Evolutionary conservation across 2,797 vertebrate genomes (phyloP).

Genomic region (Sebastes minor): DNA sequence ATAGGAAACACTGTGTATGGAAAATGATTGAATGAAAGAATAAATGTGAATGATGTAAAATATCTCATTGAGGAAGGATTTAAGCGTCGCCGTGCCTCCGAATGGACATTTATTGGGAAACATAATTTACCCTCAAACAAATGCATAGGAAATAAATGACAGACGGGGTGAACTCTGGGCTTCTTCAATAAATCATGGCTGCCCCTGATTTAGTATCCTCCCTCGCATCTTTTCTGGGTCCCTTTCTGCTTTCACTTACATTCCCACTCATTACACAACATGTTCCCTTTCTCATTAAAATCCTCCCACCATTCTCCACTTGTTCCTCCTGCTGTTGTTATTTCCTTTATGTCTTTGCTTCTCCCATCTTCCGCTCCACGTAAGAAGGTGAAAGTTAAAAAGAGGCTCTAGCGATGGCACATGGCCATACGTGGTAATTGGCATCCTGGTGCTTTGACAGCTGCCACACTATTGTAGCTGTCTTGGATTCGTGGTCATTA

Average conservation of each 20-base stretch:
- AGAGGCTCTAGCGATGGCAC: slow-evolving; percentile 43
- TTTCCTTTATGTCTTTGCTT: slow-evolving; percentile 38
- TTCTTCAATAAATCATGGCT: slow-evolving; percentile 52
- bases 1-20: slow-evolving; percentile 9
- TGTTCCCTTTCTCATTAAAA: slow-evolving; percentile 44
- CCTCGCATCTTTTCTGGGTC: slow-evolving; percentile 4
- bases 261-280: slow-evolving; percentile 33
- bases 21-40: slow-evolving; percentile 47
- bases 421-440: slow-evolving; percentile 71
- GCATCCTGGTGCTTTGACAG: slow-evolving; percentile 69
- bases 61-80: slow-evolving; percentile 47
- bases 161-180: slow-evolving; percentile 39
- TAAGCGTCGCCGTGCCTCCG: slow-evolving; percentile 4
- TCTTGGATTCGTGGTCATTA: slow-evolving; percentile 67
- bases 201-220: slow-evolving; percentile 33
- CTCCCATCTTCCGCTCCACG: slow-evolving; percentile 14
- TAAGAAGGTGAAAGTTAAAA: slow-evolving; percentile 57
- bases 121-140: slow-evolving; percentile 40
- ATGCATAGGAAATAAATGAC: slow-evolving; percentile 45
- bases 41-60: slow-evolving; percentile 53
- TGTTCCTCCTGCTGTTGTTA: slow-evolving; percentile 25
- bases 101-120: slow-evolving; percentile 43
- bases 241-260: slow-evolving; percentile 21
- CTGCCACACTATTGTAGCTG: slow-evolving; percentile 66
- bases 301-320: slow-evolving; percentile 30